Conservation (phyloP, 2,113 vertebrate species). For the Corythornis madagascariensis region DNA sequence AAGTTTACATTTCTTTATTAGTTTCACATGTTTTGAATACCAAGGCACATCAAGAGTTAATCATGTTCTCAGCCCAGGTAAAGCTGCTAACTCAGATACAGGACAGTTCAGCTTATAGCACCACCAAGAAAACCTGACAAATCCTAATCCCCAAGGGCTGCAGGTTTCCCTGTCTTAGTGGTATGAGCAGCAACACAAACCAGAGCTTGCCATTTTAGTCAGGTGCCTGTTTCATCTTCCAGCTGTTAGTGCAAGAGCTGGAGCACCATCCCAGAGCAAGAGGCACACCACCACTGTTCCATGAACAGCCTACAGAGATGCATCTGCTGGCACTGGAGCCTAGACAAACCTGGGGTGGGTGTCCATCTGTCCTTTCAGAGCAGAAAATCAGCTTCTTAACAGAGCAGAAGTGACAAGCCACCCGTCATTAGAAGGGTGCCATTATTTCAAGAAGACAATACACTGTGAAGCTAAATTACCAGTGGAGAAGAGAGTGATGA, state of each 20-base stretch:
- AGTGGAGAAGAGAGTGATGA: not conserved
- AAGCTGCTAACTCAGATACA: not conserved
- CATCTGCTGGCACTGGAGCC: not conserved
- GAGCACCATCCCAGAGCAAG: not conserved
- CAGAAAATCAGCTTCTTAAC: not conserved
- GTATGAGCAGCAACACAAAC: not conserved
- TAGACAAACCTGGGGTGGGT: not conserved
- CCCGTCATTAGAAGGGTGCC: not conserved
- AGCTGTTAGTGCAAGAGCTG: not conserved
- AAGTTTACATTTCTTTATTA: not conserved
- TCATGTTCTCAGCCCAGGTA: not conserved
- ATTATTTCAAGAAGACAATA: not conserved
- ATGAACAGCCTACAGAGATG: not conserved
- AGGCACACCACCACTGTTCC: not conserved
- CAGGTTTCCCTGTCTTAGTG: fast-evolving
- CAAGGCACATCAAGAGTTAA: not conserved
- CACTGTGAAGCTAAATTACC: not conserved
- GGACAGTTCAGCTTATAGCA: not conserved
- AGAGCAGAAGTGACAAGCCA: not conserved
- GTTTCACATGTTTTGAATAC: not conserved
- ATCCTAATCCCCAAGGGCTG: not conserved
- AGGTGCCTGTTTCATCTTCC: not conserved
- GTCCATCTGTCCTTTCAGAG: not conserved
- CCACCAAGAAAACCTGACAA: not conserved
- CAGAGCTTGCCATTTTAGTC: not conserved